phyloP scores from a whole-genome alignment of 2,888 invertebrate genomes.

The Nephrotoma guestfalica region DNA sequence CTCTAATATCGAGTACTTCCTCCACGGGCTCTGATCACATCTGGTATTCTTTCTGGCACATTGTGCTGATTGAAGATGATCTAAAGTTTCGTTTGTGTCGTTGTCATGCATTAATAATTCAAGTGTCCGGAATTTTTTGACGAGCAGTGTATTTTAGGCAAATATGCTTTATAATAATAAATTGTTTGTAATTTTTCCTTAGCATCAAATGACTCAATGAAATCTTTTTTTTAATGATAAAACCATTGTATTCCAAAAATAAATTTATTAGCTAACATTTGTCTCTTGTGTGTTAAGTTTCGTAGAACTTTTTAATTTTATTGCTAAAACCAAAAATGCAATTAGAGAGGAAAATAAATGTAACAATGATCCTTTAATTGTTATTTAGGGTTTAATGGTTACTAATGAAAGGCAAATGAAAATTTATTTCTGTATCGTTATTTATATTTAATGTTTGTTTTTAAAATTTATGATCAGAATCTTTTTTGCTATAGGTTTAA shows the following conservation, averaged over 20 bases:
- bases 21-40: too few species aligned
- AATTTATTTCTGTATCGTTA: neutral
- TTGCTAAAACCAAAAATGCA: neutral
- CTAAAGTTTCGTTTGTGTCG: too few species aligned
- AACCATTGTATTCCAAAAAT: neutral
- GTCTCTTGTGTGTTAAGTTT: neutral
- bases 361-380: neutral
- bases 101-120: too few species aligned
- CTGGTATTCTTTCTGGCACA: too few species aligned
- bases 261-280: neutral
- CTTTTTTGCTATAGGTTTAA: neutral
- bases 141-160: too few species aligned
- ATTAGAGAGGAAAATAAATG: neutral
- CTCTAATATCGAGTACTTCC: too few species aligned
- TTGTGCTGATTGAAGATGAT: too few species aligned
- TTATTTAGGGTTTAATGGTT: neutral
- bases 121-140: too few species aligned
- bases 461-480: neutral
- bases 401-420: neutral
- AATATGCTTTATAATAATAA: too few species aligned
- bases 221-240: too few species aligned
- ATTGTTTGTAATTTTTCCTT: too few species aligned
- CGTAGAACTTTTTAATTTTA: neutral
- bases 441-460: neutral
- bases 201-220: too few species aligned